phyloP scores from a whole-genome alignment of 2,888 invertebrate genomes.

The Heliconius charithonia region DNA sequence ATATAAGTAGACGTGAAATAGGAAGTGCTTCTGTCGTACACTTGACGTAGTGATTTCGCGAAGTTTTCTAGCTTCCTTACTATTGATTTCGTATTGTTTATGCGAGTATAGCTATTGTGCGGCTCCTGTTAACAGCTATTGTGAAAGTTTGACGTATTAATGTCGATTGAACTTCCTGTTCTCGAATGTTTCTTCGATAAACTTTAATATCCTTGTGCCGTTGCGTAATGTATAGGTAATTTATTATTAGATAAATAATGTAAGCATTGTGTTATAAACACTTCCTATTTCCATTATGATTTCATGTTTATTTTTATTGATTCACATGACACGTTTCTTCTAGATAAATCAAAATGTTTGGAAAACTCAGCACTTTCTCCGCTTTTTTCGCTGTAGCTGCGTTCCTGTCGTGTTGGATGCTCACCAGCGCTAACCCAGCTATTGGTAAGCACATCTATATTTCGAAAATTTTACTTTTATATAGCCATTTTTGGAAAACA shows the following conservation, averaged over 20 bases:
- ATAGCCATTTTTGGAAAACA: background rate
- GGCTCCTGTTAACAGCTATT: constrained; percentile 24
- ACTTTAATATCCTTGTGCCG: constrained; percentile 12
- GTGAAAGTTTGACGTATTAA: constrained; percentile 21
- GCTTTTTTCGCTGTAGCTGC: constrained; percentile 58
- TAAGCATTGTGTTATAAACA: constrained; percentile 10
- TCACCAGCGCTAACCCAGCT: constrained; percentile 67
- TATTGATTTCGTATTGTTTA: constrained; percentile 40
- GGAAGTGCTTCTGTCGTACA: constrained; percentile 46
- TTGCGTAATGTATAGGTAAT: constrained; percentile 24
- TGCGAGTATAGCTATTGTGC: constrained; percentile 30
- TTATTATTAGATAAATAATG: constrained; percentile 14
- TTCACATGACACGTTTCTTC: constrained; percentile 34
- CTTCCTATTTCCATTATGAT: background rate
- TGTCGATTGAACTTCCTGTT: constrained; percentile 18
- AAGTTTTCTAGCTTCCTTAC: constrained; percentile 44
- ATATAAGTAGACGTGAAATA: constrained; percentile 44
- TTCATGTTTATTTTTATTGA: constrained; percentile 17
- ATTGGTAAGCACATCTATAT: constrained; percentile 65
- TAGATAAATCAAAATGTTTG: constrained; percentile 64
- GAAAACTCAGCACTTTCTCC: constrained; percentile 62
- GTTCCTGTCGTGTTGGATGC: constrained; percentile 58
- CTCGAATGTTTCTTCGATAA: constrained; percentile 2
- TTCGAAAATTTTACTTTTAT: background rate
- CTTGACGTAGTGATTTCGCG: constrained; percentile 41